A percentile compares a stretch with the other conserved stretches of the same genome.
Conservation (phyloP, 2,888 invertebrate genomes). For the Strigamia crassipes region DNA sequence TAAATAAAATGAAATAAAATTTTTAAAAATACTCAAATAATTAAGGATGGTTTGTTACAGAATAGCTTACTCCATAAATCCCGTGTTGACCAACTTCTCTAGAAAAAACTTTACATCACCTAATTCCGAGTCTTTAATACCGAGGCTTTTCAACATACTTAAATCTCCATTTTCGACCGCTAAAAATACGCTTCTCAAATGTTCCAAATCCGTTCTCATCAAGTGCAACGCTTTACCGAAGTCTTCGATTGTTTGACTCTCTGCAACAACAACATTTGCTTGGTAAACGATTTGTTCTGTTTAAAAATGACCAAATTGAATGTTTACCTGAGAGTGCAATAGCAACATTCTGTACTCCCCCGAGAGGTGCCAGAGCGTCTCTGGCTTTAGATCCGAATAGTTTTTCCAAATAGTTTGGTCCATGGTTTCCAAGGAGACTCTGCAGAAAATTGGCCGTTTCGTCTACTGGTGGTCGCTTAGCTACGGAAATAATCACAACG, state of each 20-base stretch:
- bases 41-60: neutral
- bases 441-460: conserved; percentile 94
- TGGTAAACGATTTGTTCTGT: neutral
- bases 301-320: neutral
- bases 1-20: neutral
- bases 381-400: conserved; percentile 93
- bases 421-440: conserved; percentile 90
- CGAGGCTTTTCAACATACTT: conserved; percentile 83
- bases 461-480: conserved; percentile 94
- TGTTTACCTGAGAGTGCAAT: conserved; percentile 85
- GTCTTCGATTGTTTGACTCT: conserved; percentile 93
- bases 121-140: conserved; percentile 92
- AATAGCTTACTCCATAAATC: conserved; percentile 78
- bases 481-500: conserved; percentile 63
- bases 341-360: conserved; percentile 93
- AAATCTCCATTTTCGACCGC: conserved; percentile 94
- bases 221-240: conserved; percentile 85
- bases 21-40: neutral
- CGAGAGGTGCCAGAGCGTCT: conserved; percentile 86
- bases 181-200: conserved; percentile 91
- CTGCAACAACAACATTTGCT: conserved; percentile 61
- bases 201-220: conserved; percentile 86
- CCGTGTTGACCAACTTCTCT: conserved; percentile 92
- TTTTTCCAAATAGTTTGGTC: conserved; percentile 95
- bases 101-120: conserved; percentile 95